Evolutionary conservation across 2,797 vertebrate genomes (phyloP).

Genomic region (Gallinago stenura): DNA sequence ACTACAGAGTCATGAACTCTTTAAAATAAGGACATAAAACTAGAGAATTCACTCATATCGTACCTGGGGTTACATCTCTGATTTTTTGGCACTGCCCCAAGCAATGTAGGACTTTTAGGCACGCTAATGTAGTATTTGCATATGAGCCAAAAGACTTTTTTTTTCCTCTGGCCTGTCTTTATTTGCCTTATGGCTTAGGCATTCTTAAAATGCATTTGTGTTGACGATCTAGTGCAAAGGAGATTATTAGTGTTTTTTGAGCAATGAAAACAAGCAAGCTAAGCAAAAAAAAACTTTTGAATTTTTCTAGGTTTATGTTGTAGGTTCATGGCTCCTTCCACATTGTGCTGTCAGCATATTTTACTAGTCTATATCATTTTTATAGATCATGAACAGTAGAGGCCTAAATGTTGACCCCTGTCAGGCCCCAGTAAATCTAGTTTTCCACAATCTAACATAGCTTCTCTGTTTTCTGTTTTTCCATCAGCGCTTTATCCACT

Average conservation of each 20-base stretch:
- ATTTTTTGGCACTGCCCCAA: slow-evolving; percentile 53
- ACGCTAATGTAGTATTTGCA: slow-evolving; percentile 60
- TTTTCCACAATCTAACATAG: slow-evolving; percentile 64
- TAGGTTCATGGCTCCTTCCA: slow-evolving; percentile 54
- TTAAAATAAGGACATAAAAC: slow-evolving; percentile 9
- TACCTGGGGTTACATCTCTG: slow-evolving; percentile 62
- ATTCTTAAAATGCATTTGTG: slow-evolving; percentile 57
- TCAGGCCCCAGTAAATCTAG: slow-evolving; percentile 73
- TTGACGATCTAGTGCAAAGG: not conserved
- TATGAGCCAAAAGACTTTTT: slow-evolving; percentile 66
- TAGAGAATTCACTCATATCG: slow-evolving; percentile 38
- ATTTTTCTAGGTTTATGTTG: slow-evolving; percentile 60
- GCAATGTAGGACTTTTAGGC: slow-evolving; percentile 45
- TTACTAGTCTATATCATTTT: slow-evolving; percentile 75
- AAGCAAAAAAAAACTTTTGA: slow-evolving; percentile 61
- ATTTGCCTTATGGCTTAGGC: slow-evolving; percentile 55
- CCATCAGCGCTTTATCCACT: slow-evolving; percentile 63
- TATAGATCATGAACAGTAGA: slow-evolving; percentile 74
- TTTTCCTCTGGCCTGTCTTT: slow-evolving; percentile 2
- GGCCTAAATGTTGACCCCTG: slow-evolving; percentile 70
- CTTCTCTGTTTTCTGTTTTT: slow-evolving; percentile 69
- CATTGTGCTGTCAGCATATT: slow-evolving; percentile 71
- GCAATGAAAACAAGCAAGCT: slow-evolving; percentile 46
- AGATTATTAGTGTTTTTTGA: slow-evolving; percentile 62
- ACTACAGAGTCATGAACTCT: not conserved